Evolutionary conservation across 2,113 vertebrate species (phyloP).

Genomic region (Thalassoma bifasciatum): DNA sequence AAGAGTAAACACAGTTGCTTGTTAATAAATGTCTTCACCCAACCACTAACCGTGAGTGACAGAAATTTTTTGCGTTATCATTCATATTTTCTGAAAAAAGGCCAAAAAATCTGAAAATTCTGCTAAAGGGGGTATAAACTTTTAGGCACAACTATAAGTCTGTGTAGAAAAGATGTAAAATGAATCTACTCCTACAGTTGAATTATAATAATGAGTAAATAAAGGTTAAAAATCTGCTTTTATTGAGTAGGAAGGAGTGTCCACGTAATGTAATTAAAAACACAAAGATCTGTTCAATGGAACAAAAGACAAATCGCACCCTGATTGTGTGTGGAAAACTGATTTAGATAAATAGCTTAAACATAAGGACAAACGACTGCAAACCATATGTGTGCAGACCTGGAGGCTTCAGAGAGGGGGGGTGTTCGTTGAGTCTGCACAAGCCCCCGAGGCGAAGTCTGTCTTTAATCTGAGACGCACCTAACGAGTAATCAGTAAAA

Average conservation of each 20-base stretch:
- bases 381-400: background rate
- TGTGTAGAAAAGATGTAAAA: background rate
- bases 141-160: too few species aligned
- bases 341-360: conserved; percentile 17
- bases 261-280: conserved; percentile 5
- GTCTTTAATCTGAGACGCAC: conserved; percentile 47
- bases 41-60: too few species aligned
- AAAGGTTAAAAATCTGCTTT: background rate
- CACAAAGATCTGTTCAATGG: background rate
- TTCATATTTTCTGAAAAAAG: too few species aligned
- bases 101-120: too few species aligned
- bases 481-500: conserved; percentile 51
- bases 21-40: too few species aligned
- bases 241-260: background rate
- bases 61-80: too few species aligned
- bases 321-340: background rate
- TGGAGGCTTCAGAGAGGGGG: conserved; percentile 7
- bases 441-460: conserved; percentile 36
- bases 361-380: background rate
- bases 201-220: background rate
- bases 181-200: background rate
- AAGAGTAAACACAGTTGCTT: too few species aligned
- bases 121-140: too few species aligned
- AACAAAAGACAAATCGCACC: background rate
- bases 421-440: conserved; percentile 6